phyloP scores from a whole-genome alignment of 2,888 invertebrate genomes.

The Syritta pipiens region DNA sequence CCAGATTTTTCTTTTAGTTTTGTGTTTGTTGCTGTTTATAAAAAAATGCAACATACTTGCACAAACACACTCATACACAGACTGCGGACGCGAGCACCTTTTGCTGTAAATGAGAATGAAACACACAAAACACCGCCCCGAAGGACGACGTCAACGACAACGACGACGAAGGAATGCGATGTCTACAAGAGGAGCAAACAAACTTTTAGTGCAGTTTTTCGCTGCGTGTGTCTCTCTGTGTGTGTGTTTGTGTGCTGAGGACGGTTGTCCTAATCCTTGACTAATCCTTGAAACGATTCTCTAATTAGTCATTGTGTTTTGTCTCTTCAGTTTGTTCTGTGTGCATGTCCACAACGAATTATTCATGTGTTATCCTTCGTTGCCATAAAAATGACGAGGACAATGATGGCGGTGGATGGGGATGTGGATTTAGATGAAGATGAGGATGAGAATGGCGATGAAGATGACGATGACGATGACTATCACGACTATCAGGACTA shows the following conservation, averaged over 20 bases:
- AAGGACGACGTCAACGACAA: too few species aligned
- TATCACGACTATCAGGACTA: too few species aligned
- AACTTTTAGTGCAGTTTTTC: neutral
- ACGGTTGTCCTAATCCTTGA: conserved; percentile 59
- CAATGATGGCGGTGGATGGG: too few species aligned
- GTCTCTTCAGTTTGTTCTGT: conserved; percentile 54
- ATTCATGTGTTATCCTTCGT: conserved; percentile 57
- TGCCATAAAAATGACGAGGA: neutral
- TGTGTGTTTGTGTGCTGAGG: conserved; percentile 1
- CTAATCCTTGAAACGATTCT: conserved; percentile 65
- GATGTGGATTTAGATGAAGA: too few species aligned
- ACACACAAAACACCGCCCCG: conserved; percentile 12
- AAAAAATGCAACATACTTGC: conserved; percentile 47
- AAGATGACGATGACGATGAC: too few species aligned
- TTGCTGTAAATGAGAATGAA: neutral
- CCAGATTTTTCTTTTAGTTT: conserved; percentile 38
- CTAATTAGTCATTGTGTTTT: conserved; percentile 66
- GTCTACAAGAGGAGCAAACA: conserved; percentile 36
- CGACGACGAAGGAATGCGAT: too few species aligned
- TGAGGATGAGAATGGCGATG: too few species aligned
- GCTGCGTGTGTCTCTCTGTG: neutral
- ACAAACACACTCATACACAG: neutral
- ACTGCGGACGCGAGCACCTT: too few species aligned
- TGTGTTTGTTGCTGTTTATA: conserved; percentile 25
- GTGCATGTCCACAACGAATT: conserved; percentile 55